Evolutionary conservation across 2,797 vertebrate genomes (phyloP).

Genomic region (Varecia variegata): DNA sequence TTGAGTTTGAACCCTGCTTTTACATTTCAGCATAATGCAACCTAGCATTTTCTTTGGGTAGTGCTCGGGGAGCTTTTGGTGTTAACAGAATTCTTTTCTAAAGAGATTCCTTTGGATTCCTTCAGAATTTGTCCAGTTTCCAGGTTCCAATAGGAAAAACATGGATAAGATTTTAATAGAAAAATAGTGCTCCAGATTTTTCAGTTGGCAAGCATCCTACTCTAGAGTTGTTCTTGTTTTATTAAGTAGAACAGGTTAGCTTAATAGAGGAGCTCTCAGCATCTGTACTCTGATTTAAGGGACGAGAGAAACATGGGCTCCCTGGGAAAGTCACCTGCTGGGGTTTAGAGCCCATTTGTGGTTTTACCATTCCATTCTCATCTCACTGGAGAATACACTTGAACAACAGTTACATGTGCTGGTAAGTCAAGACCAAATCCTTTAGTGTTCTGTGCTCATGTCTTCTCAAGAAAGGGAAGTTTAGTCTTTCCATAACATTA

Average conservation of each 20-base stretch:
- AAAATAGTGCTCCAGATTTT: constrained; percentile 76
- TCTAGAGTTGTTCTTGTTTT: constrained; percentile 62
- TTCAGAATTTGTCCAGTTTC: constrained; percentile 79
- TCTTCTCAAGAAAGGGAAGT: not conserved
- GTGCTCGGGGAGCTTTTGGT: constrained; percentile 71
- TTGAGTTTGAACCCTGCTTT: constrained; percentile 78
- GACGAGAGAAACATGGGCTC: constrained; percentile 36
- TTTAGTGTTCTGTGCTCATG: not conserved
- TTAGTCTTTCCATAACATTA: not conserved
- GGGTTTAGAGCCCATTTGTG: not conserved
- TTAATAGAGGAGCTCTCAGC: constrained; percentile 29
- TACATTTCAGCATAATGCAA: constrained; percentile 74
- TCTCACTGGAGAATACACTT: not conserved
- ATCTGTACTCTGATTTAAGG: constrained; percentile 20
- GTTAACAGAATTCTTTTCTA: constrained; percentile 77
- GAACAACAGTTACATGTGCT: not conserved
- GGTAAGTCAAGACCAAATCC: not conserved
- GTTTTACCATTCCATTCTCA: constrained; percentile 14
- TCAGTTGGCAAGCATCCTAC: constrained; percentile 74
- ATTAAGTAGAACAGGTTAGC: constrained; percentile 60
- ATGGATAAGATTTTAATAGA: constrained; percentile 75
- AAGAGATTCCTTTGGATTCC: constrained; percentile 79
- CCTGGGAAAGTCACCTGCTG: not conserved
- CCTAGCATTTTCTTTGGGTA: constrained; percentile 70
- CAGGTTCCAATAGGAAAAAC: constrained; percentile 82